Base-by-base conservation (phyloP, 2,113 vertebrate species). In the Hippocampus barbouri region DNA sequence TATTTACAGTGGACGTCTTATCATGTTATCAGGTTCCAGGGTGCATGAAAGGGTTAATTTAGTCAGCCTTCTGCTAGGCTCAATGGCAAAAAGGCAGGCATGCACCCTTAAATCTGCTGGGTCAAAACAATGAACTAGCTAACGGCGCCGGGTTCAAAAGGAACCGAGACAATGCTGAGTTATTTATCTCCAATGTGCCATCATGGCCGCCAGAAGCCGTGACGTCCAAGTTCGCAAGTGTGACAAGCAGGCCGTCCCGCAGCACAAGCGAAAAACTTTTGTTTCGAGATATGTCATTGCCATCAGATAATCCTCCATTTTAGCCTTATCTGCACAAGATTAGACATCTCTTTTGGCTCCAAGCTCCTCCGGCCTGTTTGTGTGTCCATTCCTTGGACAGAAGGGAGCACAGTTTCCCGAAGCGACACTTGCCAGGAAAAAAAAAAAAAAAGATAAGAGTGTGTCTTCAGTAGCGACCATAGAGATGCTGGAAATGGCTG, bases 311-410 rank as follows among this genome's bases (percentile, higher is more conserved):
- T 40, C 1, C 34, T 62, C 34, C 8, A 20, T 38, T 21, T 38
- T 4, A 38, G 16, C 18, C 16, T 62, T 21, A 40, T 38, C 60
- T 11, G 60, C 34, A 41, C 34, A 63, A 40, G 61, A 40, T 63
- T 63, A 63, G 30, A 40, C 8, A 20, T 41, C 20, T 21, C 2
- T 2, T 63, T 18, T 41, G 61, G 4, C 34, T 63, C 61, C 12
- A 20, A 63, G 34, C 34, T 40, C 40, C 61, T 38, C 16, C 21
- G 62, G 62, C 38, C 34, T 14, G 38, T 41, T 64, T 76, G 68
- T 80, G 73, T 81, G 14, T 78, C 82, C 75, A 30, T 64, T 75
- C 73, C 51, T 60, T n/a, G 63, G 53, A 73, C 78, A 66, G 20
- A 41, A 18, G 23, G 38, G 62, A 57, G 49, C 25, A 69, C 62